Evolutionary conservation across 53 echinoderm and acorn worm genomes (phyloP), one percentile per base, ranked within the genome.

Genomic region (Antedon mediterranea): DNA sequence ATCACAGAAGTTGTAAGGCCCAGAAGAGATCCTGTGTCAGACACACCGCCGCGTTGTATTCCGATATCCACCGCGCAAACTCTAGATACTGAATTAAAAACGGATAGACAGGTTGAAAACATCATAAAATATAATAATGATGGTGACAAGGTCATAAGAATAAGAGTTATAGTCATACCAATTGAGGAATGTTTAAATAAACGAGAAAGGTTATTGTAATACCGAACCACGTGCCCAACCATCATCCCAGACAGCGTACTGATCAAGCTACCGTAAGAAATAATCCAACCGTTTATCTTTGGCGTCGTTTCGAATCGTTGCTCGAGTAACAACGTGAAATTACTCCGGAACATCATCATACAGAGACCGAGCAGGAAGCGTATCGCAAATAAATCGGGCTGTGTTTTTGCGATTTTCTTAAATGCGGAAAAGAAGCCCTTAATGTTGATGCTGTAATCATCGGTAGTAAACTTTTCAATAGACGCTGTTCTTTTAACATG

Each of bases 281-380:
- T 89, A 4, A 97, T 85, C 77, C 77, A 82, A 1, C 97, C 97
- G 3, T 79, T 89, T 31, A 81, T 84, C 75, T 87, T 89, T 0
- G 97, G 92, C 15, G 86, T 81, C 23, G 81, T 83, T 72, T 87
- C 78, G 34, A 87, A 97, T 32, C 80, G 79, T 44, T 89, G 83
- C 81, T 92, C 89, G 70, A 97, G 37, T 32, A 85, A 78, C 3
- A 97, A 79, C 0, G 87, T 77, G 76, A 97, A 97, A 79, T 97
- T 97, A 80, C 88, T 88, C 44, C 91, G 89, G 82, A 85, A 92
- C 31, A 97, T 78, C 79, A 89, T 85, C 33, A 89, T 31, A 0
- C 87, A 74, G 72, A 91, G 88, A 18, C 91, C 87, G 72, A 89
- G 75, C 31, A 97, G 76, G 43, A 97, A 87, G 30, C 91, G 91